Base-by-base conservation (phyloP, 2,797 vertebrate species). In the Tenualosa thibaudeaui region DNA sequence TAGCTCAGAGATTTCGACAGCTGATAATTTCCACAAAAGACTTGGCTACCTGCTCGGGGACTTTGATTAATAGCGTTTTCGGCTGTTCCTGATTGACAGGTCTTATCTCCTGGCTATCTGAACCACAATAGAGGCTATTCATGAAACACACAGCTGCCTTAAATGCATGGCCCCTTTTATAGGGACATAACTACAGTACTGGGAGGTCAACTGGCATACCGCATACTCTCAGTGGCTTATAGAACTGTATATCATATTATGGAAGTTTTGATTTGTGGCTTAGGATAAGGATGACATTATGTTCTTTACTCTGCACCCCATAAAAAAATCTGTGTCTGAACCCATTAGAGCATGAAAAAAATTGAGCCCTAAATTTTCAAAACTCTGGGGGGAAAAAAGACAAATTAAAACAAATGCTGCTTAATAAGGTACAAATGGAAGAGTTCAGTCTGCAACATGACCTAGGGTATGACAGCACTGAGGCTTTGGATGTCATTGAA, bases 21-120 rank as follows among this genome's bases (percentile, higher is more conserved):
- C 24, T 51, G 89, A 89, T 89, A 81, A 85, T 75, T 84, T 82
- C 85, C 83, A 87, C 87, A 85, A 89, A 89, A 86, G 85, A 78
- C 84, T 89, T 85, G 71, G n/a, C 83, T 85, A 58, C 86, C 54
- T 84, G 85, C 12, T 51, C 40, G 54, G n/a, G 43, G 62, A 81
- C 68, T 87, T 81, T 84, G 81, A 87, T 89, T 86, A 89, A 86
- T 83, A 50, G 78, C 54, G 53, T 60, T 26, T 81, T 85, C 82
- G 81, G 75, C 85, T 84, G 43, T 82, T 26, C 58, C n/a, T 24
- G 87, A 86, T 83, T 88, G 88, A 84, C 88, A 56, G 86, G 58
- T 22, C 58, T 84, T 86, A 87, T 88, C 81, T 83, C 49, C 12
- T 83, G 51, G 81, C 24, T 37, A 88, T 86, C 83, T 62, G 56